phyloP scores from a whole-genome alignment of 2,888 invertebrate genomes.

The Polyommatus icarus region DNA sequence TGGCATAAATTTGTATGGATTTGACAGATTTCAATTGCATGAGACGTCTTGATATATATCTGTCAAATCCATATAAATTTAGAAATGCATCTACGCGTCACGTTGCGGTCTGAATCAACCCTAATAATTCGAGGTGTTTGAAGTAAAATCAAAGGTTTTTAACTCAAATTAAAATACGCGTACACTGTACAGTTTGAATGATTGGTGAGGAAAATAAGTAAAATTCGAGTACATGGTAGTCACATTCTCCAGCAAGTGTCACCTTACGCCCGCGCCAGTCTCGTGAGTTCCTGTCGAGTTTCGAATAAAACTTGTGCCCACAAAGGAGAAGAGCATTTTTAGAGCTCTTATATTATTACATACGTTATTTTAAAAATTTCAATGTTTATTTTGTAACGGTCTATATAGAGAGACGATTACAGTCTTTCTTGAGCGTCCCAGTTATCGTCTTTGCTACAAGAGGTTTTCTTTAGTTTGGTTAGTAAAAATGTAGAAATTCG shows the following conservation, averaged over 20 bases:
- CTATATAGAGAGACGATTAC: background rate
- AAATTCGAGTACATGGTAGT: conserved; percentile 16
- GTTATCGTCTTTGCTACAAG: background rate
- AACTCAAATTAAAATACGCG: background rate
- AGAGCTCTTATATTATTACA: background rate
- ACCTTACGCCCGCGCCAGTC: conserved; percentile 16
- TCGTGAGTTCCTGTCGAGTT: conserved; percentile 14
- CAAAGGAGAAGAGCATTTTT: background rate
- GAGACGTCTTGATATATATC: too few relatives aligned
- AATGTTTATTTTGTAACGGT: background rate
- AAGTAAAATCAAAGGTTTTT: too few relatives aligned
- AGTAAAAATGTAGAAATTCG: too few relatives aligned
- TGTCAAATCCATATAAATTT: too few relatives aligned
- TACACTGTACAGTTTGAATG: background rate
- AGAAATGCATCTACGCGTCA: too few relatives aligned
- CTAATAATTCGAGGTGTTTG: too few relatives aligned
- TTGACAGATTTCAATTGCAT: too few relatives aligned
- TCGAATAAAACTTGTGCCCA: conserved; percentile 22
- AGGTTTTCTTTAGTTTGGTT: too few relatives aligned
- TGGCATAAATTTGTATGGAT: too few relatives aligned
- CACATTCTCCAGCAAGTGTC: conserved; percentile 23
- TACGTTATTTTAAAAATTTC: background rate
- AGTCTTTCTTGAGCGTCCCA: background rate
- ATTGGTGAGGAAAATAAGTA: background rate
- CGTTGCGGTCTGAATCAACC: too few relatives aligned